Base-by-base conservation (phyloP, 2,888 invertebrate genomes). In the Electrophaes corylata region DNA sequence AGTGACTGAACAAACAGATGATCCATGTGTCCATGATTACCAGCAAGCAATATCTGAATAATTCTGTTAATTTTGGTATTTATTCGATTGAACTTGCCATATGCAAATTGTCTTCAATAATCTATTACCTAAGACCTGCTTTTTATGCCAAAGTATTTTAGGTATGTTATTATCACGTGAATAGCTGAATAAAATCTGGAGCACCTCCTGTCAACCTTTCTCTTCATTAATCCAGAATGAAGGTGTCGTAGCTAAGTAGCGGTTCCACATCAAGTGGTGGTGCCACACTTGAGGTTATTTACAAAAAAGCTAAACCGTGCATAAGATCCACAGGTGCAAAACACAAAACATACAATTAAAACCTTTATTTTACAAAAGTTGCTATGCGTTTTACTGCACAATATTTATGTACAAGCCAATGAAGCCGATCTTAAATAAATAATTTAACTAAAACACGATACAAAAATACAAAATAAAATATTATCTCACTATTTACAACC, bases 391-490 rank as follows among this genome's bases (percentile, higher is more conserved):
- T 69, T 69, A 76, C 73, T 75, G 75, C 78, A 78, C 73, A 78
- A 66, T 75, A 60, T 72, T 67, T 83, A 82, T 83, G 62, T 83
- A 83, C 81, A 84, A 82, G 83, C 81, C 78, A 78, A 76, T 74
- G 63, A 81, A 81, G 78, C 81, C 70, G 73, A 78, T 72, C 65
- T 72, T 74, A 71, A 81, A 83, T 81, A 83, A 84, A 83, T 83
- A 79, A 81, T 75, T 78, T 74, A 76, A 72, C 74, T 78, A 78
- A 72, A 71, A 71, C 60, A 71, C 49, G n/a, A 16, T 51, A 47
- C 65, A 64, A 67, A 70, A 57, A 65, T 73, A 63, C 64, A 64
- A 65, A 65, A 75, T 69, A 68, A 67, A 64, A 58, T 60, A 66
- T 71, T 60, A 62, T 66, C 70, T 76, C 76, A 71, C 71, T 79